A percentile compares a stretch with the other conserved stretches of the same genome.
These are phyloP conservation scores for Falco concolor DNA, from an alignment of 2,797 vertebrate genomes.

Conservation along the genomic window DNA sequence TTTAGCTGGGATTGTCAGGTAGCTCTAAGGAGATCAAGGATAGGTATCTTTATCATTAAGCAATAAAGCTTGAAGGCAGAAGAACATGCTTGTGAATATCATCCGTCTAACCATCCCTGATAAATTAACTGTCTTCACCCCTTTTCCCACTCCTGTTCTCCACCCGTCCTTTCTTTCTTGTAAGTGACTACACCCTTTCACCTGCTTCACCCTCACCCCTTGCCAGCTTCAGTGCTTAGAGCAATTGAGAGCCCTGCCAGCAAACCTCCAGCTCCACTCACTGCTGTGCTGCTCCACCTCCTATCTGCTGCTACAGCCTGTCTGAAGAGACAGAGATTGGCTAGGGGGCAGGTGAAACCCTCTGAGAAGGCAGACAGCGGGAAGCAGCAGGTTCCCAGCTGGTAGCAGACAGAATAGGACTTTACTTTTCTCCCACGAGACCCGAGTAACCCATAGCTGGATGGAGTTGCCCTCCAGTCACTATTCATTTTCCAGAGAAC, in stretches of 20 bases:
- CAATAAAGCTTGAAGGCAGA: constrained; percentile 14
- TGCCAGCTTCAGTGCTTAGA: constrained; percentile 33
- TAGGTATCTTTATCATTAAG: neutral
- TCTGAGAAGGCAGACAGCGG: neutral
- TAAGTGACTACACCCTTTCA: constrained; percentile 41
- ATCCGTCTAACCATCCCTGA: constrained; percentile 5
- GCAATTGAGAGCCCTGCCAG: constrained; percentile 4
- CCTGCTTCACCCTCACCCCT: constrained; percentile 25
- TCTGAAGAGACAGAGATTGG: neutral
- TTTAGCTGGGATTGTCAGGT: neutral
- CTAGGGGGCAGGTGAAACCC: neutral
- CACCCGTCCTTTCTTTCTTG: neutral
- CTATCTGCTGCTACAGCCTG: neutral
- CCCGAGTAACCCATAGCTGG: neutral
- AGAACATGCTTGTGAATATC: neutral
- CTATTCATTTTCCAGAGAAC: constrained; percentile 30
- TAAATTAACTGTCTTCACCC: constrained; percentile 17
- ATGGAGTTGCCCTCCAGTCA: constrained; percentile 59
- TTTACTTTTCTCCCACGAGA: constrained; percentile 56
- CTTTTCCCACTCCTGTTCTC: constrained; percentile 43
- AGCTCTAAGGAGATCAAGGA: neutral
- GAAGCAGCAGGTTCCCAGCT: constrained; percentile 33
- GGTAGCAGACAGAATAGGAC: neutral
- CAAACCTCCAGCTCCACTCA: neutral
- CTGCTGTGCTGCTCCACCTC: neutral